Evolutionary conservation across 1,140 invertebrate genomes (phyloP), one percentile per base, ranked within the genome.

Genomic region (Pseudachorutes palmiensis): DNA sequence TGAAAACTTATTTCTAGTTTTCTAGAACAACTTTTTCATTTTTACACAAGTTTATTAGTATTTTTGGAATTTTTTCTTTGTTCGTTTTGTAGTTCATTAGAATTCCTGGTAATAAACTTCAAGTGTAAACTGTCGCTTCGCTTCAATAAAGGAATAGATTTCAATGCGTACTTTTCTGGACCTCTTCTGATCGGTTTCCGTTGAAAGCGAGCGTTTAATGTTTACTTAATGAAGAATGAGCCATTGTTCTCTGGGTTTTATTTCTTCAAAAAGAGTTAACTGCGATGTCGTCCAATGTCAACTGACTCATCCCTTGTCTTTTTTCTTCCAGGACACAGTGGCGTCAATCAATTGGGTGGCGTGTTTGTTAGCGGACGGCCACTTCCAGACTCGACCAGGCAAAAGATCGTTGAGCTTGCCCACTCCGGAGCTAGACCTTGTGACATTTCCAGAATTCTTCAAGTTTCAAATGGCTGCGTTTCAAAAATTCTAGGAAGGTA

Each of bases 321-420:
- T 41, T 63, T 64, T 22, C 30, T 59, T 75, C 48, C 84, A 88
- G 92, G 92, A 80, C 92, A 95, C 84, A 94, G 91, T 80, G 93
- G 94, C 75, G 91, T 98, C 76, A 98, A 98, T 83, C 96, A 98
- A 83, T 84, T 98, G 76, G 95, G 96, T 70, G 96, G 96, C 74
- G 93, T 94, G 62, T 98, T 97, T 84, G 94, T 98, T 77, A 94
- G 95, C 79, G 96, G 95, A 55, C 83, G 96, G 74, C 96, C 96
- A 57, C 83, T 98, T 74, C 94, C 95, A 16, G 94, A 97, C 79
- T 89, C 89, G 59, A 97, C 94, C 51, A 82, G 95, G 61, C 92
- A 97, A 80, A 91, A 92, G 82, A 97, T 96, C 74, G 93, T 97
- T 61, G 92, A 97, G 80, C 81, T 97, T 73, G 92, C 93, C 28